Evolutionary conservation across 2,888 invertebrate species (phyloP).

Genomic region (Andrena bicolor): DNA sequence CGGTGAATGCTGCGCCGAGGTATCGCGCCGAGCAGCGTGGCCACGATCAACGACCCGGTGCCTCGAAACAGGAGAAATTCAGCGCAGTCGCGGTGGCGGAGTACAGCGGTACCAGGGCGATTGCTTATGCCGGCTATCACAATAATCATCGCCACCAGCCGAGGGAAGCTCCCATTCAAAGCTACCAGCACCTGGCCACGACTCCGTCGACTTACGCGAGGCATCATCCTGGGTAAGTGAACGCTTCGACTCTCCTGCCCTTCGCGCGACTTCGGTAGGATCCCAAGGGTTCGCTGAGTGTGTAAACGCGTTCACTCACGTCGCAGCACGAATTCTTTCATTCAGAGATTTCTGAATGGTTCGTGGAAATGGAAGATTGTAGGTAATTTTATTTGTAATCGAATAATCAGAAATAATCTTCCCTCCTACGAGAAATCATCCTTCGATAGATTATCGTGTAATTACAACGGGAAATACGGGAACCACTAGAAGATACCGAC

Average conservation of each 20-base stretch:
- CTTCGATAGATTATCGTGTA: not conserved
- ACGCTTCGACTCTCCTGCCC: not conserved
- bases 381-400: too few species aligned
- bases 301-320: not conserved
- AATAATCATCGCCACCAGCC: constrained; percentile 73
- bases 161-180: constrained; percentile 59
- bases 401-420: too few species aligned
- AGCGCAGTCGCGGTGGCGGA: constrained; percentile 73
- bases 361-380: not conserved
- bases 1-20: constrained; percentile 23
- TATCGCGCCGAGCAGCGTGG: constrained; percentile 64
- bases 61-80: constrained; percentile 68
- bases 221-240: constrained; percentile 81
- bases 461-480: not conserved
- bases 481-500: constrained; percentile 7
- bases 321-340: not conserved
- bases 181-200: constrained; percentile 65
- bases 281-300: not conserved
- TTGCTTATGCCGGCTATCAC: constrained; percentile 74
- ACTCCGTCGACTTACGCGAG: constrained; percentile 75
- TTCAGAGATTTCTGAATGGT: not conserved
- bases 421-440: not conserved
- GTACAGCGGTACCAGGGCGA: constrained; percentile 73
- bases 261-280: not conserved
- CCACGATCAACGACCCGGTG: constrained; percentile 47